Evolutionary conservation across 2,113 vertebrate species (phyloP).

Genomic region (Lanius collurio): DNA sequence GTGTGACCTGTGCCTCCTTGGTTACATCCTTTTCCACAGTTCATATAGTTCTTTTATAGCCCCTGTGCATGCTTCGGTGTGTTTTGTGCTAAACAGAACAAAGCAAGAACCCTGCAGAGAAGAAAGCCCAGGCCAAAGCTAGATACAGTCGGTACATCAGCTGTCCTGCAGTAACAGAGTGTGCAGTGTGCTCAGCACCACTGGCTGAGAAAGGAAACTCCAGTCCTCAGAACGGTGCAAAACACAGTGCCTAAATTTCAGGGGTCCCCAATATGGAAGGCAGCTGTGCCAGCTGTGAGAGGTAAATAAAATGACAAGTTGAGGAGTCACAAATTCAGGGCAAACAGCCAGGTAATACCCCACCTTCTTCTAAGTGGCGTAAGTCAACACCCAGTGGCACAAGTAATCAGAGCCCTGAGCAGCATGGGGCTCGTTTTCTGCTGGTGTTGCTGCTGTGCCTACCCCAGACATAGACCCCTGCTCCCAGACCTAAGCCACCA

Average conservation of each 20-base stretch:
- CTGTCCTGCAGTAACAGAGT: not conserved
- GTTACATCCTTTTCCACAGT: constrained; percentile 9
- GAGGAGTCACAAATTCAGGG: not conserved
- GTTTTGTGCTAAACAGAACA: not conserved
- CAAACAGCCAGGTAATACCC: not conserved
- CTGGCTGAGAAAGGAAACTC: not conserved
- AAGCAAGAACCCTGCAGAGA: not conserved
- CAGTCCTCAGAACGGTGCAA: not conserved
- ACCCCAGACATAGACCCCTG: not conserved
- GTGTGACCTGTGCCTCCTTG: constrained; percentile 25
- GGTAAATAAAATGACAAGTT: not conserved
- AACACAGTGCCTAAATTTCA: not conserved
- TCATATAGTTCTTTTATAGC: not conserved
- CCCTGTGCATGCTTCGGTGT: not conserved
- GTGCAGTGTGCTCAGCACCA: accelerated
- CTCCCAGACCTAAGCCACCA: not conserved
- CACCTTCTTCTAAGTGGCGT: not conserved
- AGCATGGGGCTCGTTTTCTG: not conserved
- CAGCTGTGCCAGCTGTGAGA: not conserved
- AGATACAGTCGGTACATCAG: not conserved
- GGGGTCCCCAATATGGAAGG: not conserved
- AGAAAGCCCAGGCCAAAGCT: not conserved
- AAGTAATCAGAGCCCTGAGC: not conserved
- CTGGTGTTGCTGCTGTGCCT: not conserved
- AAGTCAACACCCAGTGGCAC: not conserved